Evolutionary conservation across 2,797 vertebrate species (phyloP), one percentile per base, ranked within the genome.

Genomic region (Rhinogobio ventralis): DNA sequence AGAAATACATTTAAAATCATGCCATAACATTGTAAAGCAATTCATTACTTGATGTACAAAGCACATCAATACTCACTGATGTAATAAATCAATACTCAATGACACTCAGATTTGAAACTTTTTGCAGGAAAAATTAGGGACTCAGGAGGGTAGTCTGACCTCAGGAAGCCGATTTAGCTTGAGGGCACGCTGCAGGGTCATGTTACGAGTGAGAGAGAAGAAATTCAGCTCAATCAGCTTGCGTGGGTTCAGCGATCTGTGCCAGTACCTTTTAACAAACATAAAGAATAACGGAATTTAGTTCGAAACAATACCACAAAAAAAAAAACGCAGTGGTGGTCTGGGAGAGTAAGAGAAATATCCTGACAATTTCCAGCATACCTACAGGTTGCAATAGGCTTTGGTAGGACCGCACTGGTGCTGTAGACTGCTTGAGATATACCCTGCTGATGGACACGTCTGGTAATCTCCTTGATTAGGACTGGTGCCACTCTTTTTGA

Each of bases 401-500:
- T 97, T 49, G 98, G 98, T 88, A 99, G 92, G 45, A 99, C 96
- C 28, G 94, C 92, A 4, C 92, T 96, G 0, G 97, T 94, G 2
- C 96, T 95, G 91, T 98, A 99, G 85, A 98, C 93, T 4, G 97
- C 98, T 92, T 99, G 97, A 89, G 92, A 93, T 90, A 98, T 92
- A 3, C 96, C 97, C 92, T 96, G 96, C 88, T 95, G 95, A 84
- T 96, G 96, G 66, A 99, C 97, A 87, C 97, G 90, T 83, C 98
- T 94, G 5, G 96, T 95, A 88, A 99, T 96, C 94, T 99, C 98
- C 0, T 97, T 95, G 92, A 99, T 98, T 90, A 99, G 93, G 45
- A 99, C 98, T 0, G 98, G 98, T 49, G 97, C 95, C 93, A 99
- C 96, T n/a, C 97, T 94, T 89, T 99, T 99, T 0, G 95, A 96